Evolutionary conservation across 2,113 vertebrate species (phyloP), one percentile per base, ranked within the genome.

Genomic region (Ibidorhyncha struthersii): DNA sequence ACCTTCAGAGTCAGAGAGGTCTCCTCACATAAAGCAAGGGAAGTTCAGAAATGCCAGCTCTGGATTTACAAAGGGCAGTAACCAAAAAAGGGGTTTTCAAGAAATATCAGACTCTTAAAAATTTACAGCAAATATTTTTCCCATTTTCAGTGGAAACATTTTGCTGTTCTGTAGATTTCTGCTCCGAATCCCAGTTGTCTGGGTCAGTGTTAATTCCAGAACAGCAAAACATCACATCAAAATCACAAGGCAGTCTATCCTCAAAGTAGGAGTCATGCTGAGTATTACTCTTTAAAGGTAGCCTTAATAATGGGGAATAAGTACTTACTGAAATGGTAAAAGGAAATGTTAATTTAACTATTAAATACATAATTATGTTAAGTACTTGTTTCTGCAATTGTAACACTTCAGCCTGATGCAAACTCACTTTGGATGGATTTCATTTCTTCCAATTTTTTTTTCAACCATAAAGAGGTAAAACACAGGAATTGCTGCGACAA

Each of bases 261-360:
- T 80, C 89, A 69, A 79, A 79, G 93, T 12, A 76, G 78, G 84
- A 95, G 78, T 38, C 93, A 12, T 38, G 95, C 93, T 96, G 96
- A 91, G 93, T 66, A 45, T 19, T 22, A 80, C 87, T 93, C 82
- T 93, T 90, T 95, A 90, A 91, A 95, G 93, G 84, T 85, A 91
- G 90, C 90, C 92, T 88, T 80, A 85, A 90, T 94, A 93, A 93
- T 12, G 45, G 92, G 63, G 79, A 93, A 47, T 70, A 73, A 96
- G 88, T 86, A 81, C 96, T 90, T 87, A 93, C 65, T 69, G 90
- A 94, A 95, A 93, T 61, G 90, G 71, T 95, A 95, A 96, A 96
- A 96, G 95, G 90, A 94, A 97, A 94, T 89, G 95, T 92, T 97
- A 93, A 92, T 97, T 96, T 96, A 94, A 96, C 93, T 94, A 93